A percentile compares a stretch with the other conserved stretches of the same genome.
Conservation (phyloP, 2,888 invertebrate species). For the Diadromus collaris region DNA sequence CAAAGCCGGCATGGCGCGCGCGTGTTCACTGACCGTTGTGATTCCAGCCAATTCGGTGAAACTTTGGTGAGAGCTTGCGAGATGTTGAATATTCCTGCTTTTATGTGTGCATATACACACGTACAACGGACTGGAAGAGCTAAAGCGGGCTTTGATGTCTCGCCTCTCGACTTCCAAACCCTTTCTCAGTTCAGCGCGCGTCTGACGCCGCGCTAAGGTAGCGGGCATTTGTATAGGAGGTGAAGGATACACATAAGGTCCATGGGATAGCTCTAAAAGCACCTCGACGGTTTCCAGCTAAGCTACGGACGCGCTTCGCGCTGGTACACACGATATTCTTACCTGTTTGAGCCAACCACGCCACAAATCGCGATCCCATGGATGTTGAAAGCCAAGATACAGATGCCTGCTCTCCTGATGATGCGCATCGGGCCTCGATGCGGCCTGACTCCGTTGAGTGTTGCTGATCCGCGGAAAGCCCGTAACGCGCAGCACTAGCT, state of each 20-base stretch:
- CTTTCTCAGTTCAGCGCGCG: neutral
- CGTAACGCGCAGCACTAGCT: slow-evolving; percentile 80
- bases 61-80: slow-evolving; percentile 37
- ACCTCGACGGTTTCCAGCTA: neutral
- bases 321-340: slow-evolving; percentile 60
- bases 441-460: slow-evolving; percentile 51
- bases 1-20: slow-evolving; percentile 11
- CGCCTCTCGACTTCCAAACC: slow-evolving; percentile 78
- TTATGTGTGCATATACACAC: neutral
- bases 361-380: slow-evolving; percentile 87
- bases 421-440: slow-evolving; percentile 58
- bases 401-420: slow-evolving; percentile 81
- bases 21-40: slow-evolving; percentile 39
- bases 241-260: neutral
- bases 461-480: slow-evolving; percentile 76
- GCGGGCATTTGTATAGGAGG: slow-evolving; percentile 4
- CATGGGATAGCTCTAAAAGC: slow-evolving; percentile 1
- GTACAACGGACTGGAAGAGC: neutral
- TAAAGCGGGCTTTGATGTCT: slow-evolving; percentile 52
- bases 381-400: slow-evolving; percentile 85
- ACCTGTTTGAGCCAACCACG: slow-evolving; percentile 85
- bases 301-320: neutral
- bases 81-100: slow-evolving; percentile 6
- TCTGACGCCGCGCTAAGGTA: slow-evolving; percentile 8
- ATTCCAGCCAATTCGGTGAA: slow-evolving; percentile 34